A percentile compares a stretch with the other conserved stretches of the same genome.
phyloP scores from a whole-genome alignment of 2,797 vertebrate genomes.

The Nannoperca australis region DNA sequence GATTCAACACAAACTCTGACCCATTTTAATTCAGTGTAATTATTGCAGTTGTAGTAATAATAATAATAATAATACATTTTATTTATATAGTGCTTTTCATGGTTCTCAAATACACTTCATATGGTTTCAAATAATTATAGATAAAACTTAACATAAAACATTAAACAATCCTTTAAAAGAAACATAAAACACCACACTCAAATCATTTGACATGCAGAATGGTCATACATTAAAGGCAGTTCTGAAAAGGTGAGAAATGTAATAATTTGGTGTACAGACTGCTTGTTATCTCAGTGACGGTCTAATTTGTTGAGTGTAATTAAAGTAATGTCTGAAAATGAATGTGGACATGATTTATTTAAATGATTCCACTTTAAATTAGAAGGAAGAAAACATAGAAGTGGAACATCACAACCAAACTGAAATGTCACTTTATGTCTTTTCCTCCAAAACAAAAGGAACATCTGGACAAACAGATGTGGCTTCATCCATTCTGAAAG shows the following conservation, averaged over 20 bases:
- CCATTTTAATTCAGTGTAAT: constrained; percentile 13
- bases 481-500: neutral
- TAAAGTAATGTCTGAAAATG: constrained; percentile 34
- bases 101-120: too few relatives aligned
- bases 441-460: neutral
- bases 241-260: too few relatives aligned
- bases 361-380: constrained; percentile 15
- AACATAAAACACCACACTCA: too few relatives aligned
- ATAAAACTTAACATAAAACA: too few relatives aligned
- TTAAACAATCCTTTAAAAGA: too few relatives aligned
- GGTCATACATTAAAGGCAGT: too few relatives aligned
- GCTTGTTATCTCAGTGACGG: constrained; percentile 13
- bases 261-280: neutral
- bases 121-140: too few relatives aligned
- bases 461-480: constrained; percentile 45
- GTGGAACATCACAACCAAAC: neutral
- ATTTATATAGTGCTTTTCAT: too few relatives aligned
- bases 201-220: too few relatives aligned
- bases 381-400: neutral
- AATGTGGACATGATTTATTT: constrained; percentile 29
- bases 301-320: constrained; percentile 28
- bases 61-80: too few relatives aligned
- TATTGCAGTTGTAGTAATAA: too few relatives aligned
- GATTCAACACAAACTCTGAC: constrained; percentile 6
- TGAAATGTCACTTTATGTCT: neutral